Base-by-base conservation (phyloP, 2,113 vertebrate genomes). In the Sprattus sprattus region DNA sequence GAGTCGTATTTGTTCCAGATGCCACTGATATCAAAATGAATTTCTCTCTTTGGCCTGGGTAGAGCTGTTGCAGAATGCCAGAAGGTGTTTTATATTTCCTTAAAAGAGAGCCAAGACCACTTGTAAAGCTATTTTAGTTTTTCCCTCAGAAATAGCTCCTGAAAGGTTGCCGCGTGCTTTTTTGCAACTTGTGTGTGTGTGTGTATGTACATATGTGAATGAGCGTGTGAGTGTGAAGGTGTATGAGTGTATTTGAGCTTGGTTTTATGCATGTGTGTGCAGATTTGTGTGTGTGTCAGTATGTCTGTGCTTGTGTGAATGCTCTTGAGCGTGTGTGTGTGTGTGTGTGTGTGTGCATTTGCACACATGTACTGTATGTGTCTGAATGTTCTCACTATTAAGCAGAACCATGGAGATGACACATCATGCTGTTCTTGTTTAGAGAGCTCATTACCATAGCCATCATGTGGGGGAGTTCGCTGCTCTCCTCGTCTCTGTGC, bases 361-460 rank as follows among this genome's bases (percentile, higher is more conserved):
- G 39, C 22, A 54, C 10, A 54, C 67, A 16, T 16, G 39, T 50
- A 6, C 45, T 16, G 39, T 50, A 6, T 57, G 32, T 64, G 44
- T 64, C 25, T 16, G 57, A 45, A 78, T 78, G 71, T 78, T 32
- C 71, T 78, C 71, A 78, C 71, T 78, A 47, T 82, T 25, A 84
- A 86, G 32, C 57, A 71, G 46, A 39, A 67, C 46, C 20, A 32
- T 20, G 11, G 22, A 71, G 46, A 80, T 83, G 85, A 88, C 46
- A 45, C 84, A 78, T 25, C n/a, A 22, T 44, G 54, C n/a, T 46
- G n/a, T 81, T 84, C 50, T 82, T 83, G 81, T 78, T 71, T 20
- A 60, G 45, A 15, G 20, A 46, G 45, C 81, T 82, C 25, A 90
- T 90, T 87, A 88, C 60, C 89, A 87, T 85, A 85, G 32, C 64